A percentile compares a stretch with the other conserved stretches of the same genome.
Evolutionary conservation across 2,797 vertebrate genomes (phyloP).

Genomic region (Distichodus sexfasciatus): DNA sequence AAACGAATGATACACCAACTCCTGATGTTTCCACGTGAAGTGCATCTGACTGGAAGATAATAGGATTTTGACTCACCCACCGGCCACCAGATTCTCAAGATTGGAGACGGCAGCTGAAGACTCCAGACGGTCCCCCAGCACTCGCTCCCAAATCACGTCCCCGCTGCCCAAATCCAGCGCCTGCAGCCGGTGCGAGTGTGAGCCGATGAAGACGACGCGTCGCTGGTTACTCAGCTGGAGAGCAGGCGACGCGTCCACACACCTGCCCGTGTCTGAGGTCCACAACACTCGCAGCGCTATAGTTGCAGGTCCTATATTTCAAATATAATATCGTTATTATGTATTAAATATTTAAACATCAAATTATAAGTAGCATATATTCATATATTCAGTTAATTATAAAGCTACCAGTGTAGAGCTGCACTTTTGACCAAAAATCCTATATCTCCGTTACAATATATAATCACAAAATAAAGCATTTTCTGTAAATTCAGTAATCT

Average conservation of each 20-base stretch:
- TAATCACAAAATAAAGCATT: too few species aligned
- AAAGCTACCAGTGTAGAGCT: too few species aligned
- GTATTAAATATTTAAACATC: too few species aligned
- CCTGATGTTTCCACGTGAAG: too few species aligned
- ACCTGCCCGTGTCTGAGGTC: conserved; percentile 87
- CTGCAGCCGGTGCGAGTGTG: conserved; percentile 88
- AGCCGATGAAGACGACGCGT: conserved; percentile 82
- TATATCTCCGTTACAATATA: too few species aligned
- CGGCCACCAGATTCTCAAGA: conserved; percentile 82
- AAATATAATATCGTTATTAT: too few species aligned
- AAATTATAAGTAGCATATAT: too few species aligned
- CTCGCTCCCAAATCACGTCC: conserved; percentile 82
- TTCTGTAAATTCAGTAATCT: too few species aligned
- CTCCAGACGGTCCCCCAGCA: conserved; percentile 87
- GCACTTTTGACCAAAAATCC: too few species aligned
- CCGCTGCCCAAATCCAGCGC: conserved; percentile 81
- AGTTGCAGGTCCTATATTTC: too few species aligned
- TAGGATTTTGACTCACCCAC: conserved; percentile 89
- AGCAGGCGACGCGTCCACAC: conserved; percentile 92
- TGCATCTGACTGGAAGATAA: too few species aligned
- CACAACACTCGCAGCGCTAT: conserved; percentile 74
- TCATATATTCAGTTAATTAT: too few species aligned
- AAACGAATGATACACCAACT: background rate
- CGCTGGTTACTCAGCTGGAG: conserved; percentile 62
- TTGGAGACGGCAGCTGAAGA: conserved; percentile 84